A percentile compares a stretch with the other conserved stretches of the same genome.
phyloP scores from a whole-genome alignment of 1,140 invertebrate genomes.

The Cydia splendana region DNA sequence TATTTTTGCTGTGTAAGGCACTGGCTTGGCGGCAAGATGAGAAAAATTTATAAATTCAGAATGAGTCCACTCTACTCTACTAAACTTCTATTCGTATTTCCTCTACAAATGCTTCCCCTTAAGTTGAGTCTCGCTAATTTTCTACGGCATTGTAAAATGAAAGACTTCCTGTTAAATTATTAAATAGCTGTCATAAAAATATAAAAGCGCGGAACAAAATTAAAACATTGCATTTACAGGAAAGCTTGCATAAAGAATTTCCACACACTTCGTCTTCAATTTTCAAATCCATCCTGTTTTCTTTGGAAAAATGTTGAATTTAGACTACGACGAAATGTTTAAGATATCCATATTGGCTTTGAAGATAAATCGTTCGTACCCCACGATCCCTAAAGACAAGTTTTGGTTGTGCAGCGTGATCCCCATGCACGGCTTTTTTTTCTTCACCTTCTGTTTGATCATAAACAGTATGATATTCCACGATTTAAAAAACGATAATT shows the following conservation, averaged over 20 bases:
- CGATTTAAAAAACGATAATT: conserved; percentile 51
- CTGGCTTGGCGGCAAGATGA: too few species aligned
- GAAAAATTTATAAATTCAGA: too few species aligned
- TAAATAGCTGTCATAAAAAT: background rate
- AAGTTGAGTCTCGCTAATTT: background rate
- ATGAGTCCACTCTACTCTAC: too few species aligned
- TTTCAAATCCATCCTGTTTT: background rate
- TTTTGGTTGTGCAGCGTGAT: conserved; percentile 50
- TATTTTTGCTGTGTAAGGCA: background rate
- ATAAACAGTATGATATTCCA: conserved; percentile 46
- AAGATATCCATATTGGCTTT: conserved; percentile 43
- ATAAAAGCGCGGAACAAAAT: background rate
- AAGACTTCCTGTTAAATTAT: conserved; percentile 20
- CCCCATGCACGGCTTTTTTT: conserved; percentile 42
- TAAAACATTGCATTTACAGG: background rate
- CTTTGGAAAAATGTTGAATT: conserved; percentile 36
- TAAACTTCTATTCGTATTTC: background rate
- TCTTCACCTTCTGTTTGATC: conserved; percentile 38
- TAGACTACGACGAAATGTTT: conserved; percentile 54
- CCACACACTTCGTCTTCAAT: background rate
- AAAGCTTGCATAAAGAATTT: background rate
- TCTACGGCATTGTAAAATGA: conserved; percentile 16
- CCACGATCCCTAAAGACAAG: conserved; percentile 45
- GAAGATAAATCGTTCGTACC: conserved; percentile 48
- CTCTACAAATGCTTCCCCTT: background rate